Conservation (phyloP, 53 echinoderm and acorn worm species). For the Arbacia lixula region DNA sequence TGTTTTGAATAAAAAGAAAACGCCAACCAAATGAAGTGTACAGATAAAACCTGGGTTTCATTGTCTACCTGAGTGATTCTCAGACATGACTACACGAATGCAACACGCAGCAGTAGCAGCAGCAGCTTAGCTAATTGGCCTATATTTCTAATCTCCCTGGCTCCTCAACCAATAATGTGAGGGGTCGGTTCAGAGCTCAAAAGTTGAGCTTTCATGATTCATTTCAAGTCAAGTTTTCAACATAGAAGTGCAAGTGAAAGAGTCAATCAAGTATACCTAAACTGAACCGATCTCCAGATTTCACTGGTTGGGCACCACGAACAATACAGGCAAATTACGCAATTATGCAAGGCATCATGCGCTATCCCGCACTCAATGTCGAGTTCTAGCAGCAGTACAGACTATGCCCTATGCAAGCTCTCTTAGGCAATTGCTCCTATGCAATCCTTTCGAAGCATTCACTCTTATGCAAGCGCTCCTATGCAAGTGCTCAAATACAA, state of each 20-base stretch:
- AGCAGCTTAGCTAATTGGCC: slow-evolving; percentile 13
- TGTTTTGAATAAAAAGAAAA: too few relatives aligned
- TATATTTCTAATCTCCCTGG: slow-evolving; percentile 18
- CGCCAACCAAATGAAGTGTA: too few relatives aligned
- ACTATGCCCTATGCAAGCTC: too few relatives aligned
- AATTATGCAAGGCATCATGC: not conserved
- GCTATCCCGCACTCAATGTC: not conserved
- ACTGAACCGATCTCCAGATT: slow-evolving; percentile 2
- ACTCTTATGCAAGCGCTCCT: too few relatives aligned
- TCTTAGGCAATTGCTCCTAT: too few relatives aligned
- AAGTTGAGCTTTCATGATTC: not conserved
- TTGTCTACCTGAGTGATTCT: slow-evolving; percentile 14
- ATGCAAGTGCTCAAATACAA: slow-evolving; percentile 6
- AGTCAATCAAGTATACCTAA: not conserved
- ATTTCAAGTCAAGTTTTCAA: not conserved
- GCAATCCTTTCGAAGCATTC: too few relatives aligned
- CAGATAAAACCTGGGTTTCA: too few relatives aligned
- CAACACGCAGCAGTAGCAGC: slow-evolving; percentile 2
- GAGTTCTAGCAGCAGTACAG: too few relatives aligned
- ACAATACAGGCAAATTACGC: slow-evolving; percentile 41
- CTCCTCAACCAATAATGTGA: slow-evolving; percentile 15
- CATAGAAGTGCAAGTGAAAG: not conserved
- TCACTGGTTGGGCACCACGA: slow-evolving; percentile 44
- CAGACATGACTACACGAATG: slow-evolving; percentile 37
- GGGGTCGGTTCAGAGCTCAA: not conserved